These are phyloP conservation scores for Elmis aenea DNA, from an alignment of 2,888 invertebrate species.

Conservation along the genomic window DNA sequence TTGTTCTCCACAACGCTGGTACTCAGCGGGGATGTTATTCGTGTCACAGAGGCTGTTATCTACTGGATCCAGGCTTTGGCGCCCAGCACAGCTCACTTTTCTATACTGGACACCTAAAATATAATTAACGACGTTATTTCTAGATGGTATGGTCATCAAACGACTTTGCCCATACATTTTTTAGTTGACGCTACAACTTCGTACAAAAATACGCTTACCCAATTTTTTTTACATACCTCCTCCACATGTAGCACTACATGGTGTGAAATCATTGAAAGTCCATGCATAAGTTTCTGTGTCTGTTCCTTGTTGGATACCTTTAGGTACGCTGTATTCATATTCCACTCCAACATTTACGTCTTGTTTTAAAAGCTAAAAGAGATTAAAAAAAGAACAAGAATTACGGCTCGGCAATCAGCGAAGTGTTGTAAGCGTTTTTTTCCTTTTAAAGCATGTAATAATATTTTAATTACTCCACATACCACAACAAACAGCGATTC, in stretches of 20 bases:
- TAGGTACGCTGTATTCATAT: constrained; percentile 88
- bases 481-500: constrained; percentile 85
- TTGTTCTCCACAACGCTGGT: constrained; percentile 67
- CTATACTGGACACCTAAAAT: constrained; percentile 66
- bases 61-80: constrained; percentile 65
- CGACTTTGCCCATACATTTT: too few relatives aligned
- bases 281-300: constrained; percentile 77
- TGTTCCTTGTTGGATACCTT: constrained; percentile 58
- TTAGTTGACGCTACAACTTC: too few relatives aligned
- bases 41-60: constrained; percentile 76
- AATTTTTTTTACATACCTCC: constrained; percentile 61
- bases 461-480: constrained; percentile 36
- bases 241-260: constrained; percentile 84
- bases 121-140: not conserved
- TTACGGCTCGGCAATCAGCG: too few relatives aligned
- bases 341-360: constrained; percentile 78
- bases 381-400: too few relatives aligned
- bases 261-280: constrained; percentile 71
- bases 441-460: too few relatives aligned
- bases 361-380: constrained; percentile 69
- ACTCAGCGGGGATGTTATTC: constrained; percentile 63
- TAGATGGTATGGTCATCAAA: not conserved
- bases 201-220: not conserved
- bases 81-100: constrained; percentile 74
- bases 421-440: too few relatives aligned